phyloP scores from a whole-genome alignment of 1,140 invertebrate species.

The Nixonia krombeini region DNA sequence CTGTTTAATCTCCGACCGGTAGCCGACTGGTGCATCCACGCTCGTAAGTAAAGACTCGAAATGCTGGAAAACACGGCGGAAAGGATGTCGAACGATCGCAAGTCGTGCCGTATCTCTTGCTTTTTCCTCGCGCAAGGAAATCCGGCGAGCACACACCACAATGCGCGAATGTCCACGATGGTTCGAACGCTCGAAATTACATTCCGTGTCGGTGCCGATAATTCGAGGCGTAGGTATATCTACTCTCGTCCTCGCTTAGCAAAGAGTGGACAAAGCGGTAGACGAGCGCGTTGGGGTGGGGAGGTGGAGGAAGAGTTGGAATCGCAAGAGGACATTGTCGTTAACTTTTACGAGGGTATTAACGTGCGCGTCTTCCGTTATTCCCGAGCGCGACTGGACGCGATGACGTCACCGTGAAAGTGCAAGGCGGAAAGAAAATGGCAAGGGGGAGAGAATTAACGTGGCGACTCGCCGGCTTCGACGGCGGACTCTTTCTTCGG shows the following conservation, averaged over 20 bases:
- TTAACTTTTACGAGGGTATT: constrained; percentile 72
- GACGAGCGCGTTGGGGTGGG: neutral
- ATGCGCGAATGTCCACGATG: constrained; percentile 15
- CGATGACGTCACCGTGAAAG: constrained; percentile 62
- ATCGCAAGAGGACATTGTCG: constrained; percentile 69
- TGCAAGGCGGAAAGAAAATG: constrained; percentile 35
- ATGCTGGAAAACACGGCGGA: constrained; percentile 16
- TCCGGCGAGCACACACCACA: constrained; percentile 29
- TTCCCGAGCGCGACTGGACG: constrained; percentile 57
- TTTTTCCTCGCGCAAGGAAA: constrained; percentile 29
- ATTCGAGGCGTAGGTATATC: constrained; percentile 58
- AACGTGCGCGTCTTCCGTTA: constrained; percentile 65
- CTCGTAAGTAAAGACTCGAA: constrained; percentile 33
- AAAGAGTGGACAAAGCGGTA: constrained; percentile 26
- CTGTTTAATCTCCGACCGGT: too few relatives aligned
- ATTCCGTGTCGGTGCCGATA: constrained; percentile 65
- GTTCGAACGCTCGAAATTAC: constrained; percentile 53
- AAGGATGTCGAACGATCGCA: constrained; percentile 32
- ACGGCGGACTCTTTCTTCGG: constrained; percentile 6
- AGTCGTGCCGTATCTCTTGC: constrained; percentile 29
- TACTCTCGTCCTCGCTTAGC: constrained; percentile 4
- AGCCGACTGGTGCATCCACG: too few relatives aligned
- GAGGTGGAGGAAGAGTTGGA: constrained; percentile 38
- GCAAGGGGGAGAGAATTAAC: constrained; percentile 55
- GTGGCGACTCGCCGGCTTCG: constrained; percentile 7